These are phyloP conservation scores for Hemitrygon akajei DNA, from an alignment of 2,797 vertebrate genomes.

Conservation along the genomic window DNA sequence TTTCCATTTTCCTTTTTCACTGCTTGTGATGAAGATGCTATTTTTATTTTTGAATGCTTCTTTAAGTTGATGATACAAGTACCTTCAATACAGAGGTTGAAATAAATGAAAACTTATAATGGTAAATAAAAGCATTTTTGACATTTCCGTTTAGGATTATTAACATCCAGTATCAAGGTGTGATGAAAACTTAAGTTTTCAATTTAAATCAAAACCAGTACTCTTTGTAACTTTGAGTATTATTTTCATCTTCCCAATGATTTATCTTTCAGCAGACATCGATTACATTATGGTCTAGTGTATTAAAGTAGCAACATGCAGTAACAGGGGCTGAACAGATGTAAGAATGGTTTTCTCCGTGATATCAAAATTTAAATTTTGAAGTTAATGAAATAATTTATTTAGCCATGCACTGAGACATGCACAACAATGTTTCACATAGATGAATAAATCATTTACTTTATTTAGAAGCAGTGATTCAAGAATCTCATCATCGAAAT, in stretches of 20 bases:
- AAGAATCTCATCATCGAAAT: not conserved
- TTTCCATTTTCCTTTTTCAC: slow-evolving; percentile 67
- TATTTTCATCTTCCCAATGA: not conserved
- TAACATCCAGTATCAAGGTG: not conserved
- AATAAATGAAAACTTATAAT: not conserved
- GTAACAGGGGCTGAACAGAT: not conserved
- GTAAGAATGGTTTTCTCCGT: not conserved
- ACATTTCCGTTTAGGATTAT: not conserved
- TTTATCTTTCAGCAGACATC: not conserved
- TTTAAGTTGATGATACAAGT: slow-evolving; percentile 75
- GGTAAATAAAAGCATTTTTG: not conserved
- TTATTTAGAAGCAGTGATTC: not conserved
- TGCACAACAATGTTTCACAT: not conserved
- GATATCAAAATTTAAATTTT: not conserved
- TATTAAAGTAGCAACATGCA: not conserved
- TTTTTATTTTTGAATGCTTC: slow-evolving; percentile 51
- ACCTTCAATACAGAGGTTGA: slow-evolving; percentile 55
- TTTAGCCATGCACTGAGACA: not conserved
- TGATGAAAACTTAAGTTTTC: not conserved
- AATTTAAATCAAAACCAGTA: not conserved
- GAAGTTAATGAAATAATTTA: not conserved
- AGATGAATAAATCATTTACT: not conserved
- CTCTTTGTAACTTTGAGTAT: not conserved
- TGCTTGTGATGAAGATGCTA: slow-evolving; percentile 65
- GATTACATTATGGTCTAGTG: not conserved